A percentile compares a stretch with the other conserved stretches of the same genome.
phyloP scores from a whole-genome alignment of 2,888 invertebrate genomes.

The Cheilosia urbana region DNA sequence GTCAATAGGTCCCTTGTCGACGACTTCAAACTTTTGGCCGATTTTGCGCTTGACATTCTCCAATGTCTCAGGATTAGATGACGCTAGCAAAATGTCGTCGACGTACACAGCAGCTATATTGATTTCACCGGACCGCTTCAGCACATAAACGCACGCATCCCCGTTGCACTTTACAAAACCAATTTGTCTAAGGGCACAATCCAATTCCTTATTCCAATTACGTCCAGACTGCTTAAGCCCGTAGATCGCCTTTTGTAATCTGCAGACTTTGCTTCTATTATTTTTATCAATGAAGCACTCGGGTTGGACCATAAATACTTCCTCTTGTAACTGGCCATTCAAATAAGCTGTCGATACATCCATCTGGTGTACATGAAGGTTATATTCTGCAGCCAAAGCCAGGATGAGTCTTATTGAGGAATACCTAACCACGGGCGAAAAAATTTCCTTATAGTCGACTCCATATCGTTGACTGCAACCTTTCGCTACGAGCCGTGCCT shows the following conservation, averaged over 20 bases:
- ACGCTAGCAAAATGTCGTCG: conserved; percentile 31
- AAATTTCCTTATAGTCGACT: conserved; percentile 32
- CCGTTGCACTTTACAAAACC: conserved; percentile 35
- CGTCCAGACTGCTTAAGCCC: conserved; percentile 51
- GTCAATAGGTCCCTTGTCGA: conserved; percentile 41
- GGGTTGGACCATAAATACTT: too few species aligned
- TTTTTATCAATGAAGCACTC: conserved; percentile 15
- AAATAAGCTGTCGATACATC: too few species aligned
- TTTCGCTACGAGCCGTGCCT: conserved; percentile 37
- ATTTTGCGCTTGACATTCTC: conserved; percentile 24
- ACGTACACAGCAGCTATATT: conserved; percentile 51
- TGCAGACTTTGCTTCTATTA: conserved; percentile 38
- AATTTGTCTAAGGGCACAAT: conserved; percentile 34
- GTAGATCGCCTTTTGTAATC: conserved; percentile 44
- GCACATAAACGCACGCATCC: conserved; percentile 40
- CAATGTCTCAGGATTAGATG: conserved; percentile 17
- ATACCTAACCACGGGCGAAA: conserved; percentile 38
- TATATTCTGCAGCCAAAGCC: conserved; percentile 34
- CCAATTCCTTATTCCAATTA: conserved; percentile 41
- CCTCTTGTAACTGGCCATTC: conserved; percentile 39
- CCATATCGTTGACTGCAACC: conserved; percentile 43
- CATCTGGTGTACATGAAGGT: conserved; percentile 47
- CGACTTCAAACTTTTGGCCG: conserved; percentile 21
- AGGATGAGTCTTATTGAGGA: conserved; percentile 49
- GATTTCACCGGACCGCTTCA: conserved; percentile 20